Evolutionary conservation across 2,888 invertebrate genomes (phyloP), one percentile per base, ranked within the genome.

Genomic region (Perithous albicinctus): DNA sequence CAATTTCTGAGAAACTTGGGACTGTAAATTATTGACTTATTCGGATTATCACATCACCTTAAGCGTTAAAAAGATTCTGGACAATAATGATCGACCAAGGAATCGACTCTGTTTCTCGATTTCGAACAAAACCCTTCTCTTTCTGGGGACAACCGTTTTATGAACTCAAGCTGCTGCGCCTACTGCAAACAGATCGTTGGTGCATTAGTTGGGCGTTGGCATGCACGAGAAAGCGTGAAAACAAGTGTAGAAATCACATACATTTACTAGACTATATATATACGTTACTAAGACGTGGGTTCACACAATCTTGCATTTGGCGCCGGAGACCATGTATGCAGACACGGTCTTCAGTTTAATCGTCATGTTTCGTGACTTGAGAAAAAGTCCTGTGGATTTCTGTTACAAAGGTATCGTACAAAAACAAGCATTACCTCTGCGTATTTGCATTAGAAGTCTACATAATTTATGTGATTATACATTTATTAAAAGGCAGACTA

Each of bases 371-470:
- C 92, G 92, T 92, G 92, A 92, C 92, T 91, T 88, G 89, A 90
- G 88, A 91, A 91, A 92, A 92, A 92, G 92, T 91, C 90, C 89
- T 88, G 89, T 90, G 91, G 92, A 92, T 92, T 91, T 92, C 92
- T 91, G 91, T 90, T 89, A 88, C 90, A 91, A 92, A 89, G 89
- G 91, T 91, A 91, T 90, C 89, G 91, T 91, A 90, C 90, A 5
- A 29, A n/a, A 29, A 29, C 5, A 5, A 29, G 29, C 29, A 29
- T 29, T 29, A 29, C 3, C 29, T 5, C 29, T 29, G 29, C 29
- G 29, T 29, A 29, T 5, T 29, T 29, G 5, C 29, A 29, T 29
- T 29, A 29, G 3, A 5, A 29, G 29, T 5, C 29, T 29, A n/a
- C n/a, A n/a, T n/a, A n/a, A n/a, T n/a, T n/a, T n/a, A n/a, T n/a